phyloP scores from a whole-genome alignment of 2,113 vertebrate genomes.

The Seriola dumerili region DNA sequence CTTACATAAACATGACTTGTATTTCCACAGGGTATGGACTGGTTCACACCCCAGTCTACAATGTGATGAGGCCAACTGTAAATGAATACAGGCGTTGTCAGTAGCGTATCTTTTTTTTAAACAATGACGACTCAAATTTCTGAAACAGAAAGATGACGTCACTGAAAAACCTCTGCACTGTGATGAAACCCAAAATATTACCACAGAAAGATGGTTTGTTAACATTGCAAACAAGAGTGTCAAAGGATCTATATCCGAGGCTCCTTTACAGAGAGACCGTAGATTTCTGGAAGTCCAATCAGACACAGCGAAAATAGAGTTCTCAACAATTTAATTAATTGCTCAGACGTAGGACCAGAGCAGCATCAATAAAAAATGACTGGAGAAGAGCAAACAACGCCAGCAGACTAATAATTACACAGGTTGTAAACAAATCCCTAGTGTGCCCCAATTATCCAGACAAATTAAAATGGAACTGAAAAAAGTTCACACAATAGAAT shows the following conservation, averaged over 20 bases:
- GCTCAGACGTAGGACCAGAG: neutral
- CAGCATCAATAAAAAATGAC: constrained; percentile 20
- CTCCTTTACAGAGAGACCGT: neutral
- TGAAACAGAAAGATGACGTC: neutral
- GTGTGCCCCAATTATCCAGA: neutral
- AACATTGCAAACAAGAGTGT: neutral
- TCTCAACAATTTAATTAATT: neutral
- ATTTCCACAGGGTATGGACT: constrained; percentile 11
- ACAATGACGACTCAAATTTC: neutral
- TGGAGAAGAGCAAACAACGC: constrained; percentile 6
- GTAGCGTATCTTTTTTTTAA: neutral
- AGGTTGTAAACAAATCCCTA: constrained; percentile 1
- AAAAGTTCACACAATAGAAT: neutral
- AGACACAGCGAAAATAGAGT: neutral
- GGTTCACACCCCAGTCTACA: constrained; percentile 6
- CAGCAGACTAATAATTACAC: neutral
- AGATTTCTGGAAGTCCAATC: neutral
- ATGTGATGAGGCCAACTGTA: neutral
- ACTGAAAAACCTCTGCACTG: neutral
- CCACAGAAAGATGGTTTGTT: neutral
- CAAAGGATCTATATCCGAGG: neutral
- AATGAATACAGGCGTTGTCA: neutral
- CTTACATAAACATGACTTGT: constrained; percentile 26
- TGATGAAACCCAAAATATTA: neutral
- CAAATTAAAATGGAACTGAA: neutral